phyloP scores from a whole-genome alignment of 1,140 invertebrate genomes.

The Tribolium madens region DNA sequence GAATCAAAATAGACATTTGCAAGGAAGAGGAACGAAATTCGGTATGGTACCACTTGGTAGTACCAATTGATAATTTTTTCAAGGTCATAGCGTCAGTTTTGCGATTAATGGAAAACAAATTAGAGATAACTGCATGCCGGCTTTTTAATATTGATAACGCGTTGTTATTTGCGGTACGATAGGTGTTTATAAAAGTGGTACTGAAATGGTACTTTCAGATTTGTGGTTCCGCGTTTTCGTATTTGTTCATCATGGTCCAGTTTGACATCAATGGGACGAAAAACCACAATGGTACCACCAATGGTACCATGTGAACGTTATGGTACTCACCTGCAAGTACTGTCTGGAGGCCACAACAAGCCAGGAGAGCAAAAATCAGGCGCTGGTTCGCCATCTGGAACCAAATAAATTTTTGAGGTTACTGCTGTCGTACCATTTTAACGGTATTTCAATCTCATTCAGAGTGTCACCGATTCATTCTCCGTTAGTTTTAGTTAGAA shows the following conservation, averaged over 20 bases:
- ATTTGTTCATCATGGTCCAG: conserved; percentile 49
- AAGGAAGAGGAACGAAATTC: conserved; percentile 11
- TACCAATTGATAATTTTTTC: conserved; percentile 1
- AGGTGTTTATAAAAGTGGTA: background rate
- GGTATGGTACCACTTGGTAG: background rate
- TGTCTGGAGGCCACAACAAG: too few species aligned
- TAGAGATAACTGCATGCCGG: conserved; percentile 48
- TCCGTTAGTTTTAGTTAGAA: too few species aligned
- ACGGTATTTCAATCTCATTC: too few species aligned
- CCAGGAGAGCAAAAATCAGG: too few species aligned
- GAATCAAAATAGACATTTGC: conserved; percentile 1
- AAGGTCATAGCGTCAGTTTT: conserved; percentile 41
- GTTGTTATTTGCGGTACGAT: conserved; percentile 48
- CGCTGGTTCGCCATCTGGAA: too few species aligned
- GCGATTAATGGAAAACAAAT: conserved; percentile 49
- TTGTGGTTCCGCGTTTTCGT: conserved; percentile 40
- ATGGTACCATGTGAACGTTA: too few species aligned
- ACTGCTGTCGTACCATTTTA: too few species aligned
- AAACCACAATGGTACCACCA: too few species aligned
- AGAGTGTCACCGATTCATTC: too few species aligned
- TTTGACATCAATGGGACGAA: conserved; percentile 24
- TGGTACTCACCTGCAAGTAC: too few species aligned
- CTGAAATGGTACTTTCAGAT: conserved; percentile 39
- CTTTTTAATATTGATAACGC: conserved; percentile 48
- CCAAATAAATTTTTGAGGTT: too few species aligned